phyloP scores from a whole-genome alignment of 2,888 invertebrate species.

The Arenicola marina region DNA sequence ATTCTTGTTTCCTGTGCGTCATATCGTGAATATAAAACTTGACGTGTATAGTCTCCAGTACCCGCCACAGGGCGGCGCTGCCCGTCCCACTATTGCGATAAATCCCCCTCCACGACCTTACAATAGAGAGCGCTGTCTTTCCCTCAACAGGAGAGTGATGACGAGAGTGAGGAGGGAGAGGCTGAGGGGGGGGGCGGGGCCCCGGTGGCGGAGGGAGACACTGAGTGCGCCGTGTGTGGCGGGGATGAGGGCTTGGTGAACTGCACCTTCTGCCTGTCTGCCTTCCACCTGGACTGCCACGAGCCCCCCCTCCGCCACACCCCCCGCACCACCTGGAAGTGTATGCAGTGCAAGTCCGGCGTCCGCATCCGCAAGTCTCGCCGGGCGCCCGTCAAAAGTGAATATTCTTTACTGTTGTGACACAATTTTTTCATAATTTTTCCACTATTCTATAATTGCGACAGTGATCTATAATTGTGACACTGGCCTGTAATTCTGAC shows the following conservation, averaged over 20 bases:
- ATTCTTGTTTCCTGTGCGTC: too few relatives aligned
- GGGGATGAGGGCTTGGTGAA: slow-evolving; percentile 51
- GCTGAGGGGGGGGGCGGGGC: slow-evolving; percentile 13
- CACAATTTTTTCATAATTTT: not conserved
- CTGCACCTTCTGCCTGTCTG: slow-evolving; percentile 55
- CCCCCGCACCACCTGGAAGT: slow-evolving; percentile 43
- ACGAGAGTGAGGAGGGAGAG: slow-evolving; percentile 18
- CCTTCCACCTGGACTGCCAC: slow-evolving; percentile 60
- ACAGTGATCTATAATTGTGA: too few relatives aligned
- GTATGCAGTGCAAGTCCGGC: slow-evolving; percentile 52
- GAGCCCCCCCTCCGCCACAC: slow-evolving; percentile 46
- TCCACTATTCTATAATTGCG: too few relatives aligned
- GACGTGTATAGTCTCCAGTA: too few relatives aligned
- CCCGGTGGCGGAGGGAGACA: slow-evolving; percentile 33
- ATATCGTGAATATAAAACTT: too few relatives aligned
- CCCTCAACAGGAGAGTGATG: too few relatives aligned
- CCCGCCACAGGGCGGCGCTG: too few relatives aligned
- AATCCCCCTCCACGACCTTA: too few relatives aligned
- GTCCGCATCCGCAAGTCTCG: slow-evolving; percentile 28
- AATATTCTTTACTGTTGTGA: not conserved
- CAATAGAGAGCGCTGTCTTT: too few relatives aligned
- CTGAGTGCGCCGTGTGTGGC: slow-evolving; percentile 51
- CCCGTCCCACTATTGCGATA: too few relatives aligned
- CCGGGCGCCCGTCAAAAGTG: slow-evolving; percentile 9
- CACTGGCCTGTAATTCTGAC: too few relatives aligned